A percentile compares a stretch with the other conserved stretches of the same genome.
Conservation (phyloP, 2,113 vertebrate species). For the Tapirus terrestris region DNA sequence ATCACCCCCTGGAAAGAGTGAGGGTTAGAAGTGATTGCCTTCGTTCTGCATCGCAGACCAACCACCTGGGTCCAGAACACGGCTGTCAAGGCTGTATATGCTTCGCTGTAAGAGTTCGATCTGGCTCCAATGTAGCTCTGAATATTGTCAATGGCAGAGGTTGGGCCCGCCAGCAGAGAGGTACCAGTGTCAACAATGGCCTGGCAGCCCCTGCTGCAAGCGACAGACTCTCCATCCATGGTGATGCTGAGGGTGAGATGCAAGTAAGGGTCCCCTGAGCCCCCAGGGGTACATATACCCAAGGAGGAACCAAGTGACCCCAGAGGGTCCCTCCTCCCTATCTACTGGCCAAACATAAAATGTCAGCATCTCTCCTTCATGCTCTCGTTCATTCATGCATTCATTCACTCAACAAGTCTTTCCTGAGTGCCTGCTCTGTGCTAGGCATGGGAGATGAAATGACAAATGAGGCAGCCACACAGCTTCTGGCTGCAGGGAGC, state of each 20-base stretch:
- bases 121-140: conserved; percentile 79
- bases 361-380: neutral
- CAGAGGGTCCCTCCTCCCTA: neutral
- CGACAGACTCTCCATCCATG: conserved; percentile 81
- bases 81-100: neutral
- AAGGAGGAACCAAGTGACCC: neutral
- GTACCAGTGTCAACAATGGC: conserved; percentile 89
- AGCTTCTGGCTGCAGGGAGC: neutral
- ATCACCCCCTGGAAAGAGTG: conserved; percentile 55
- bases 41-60: rapidly evolving
- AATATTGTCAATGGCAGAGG: conserved; percentile 79
- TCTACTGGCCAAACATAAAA: rapidly evolving
- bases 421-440: neutral
- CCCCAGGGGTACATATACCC: neutral
- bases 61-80: no score
- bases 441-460: neutral
- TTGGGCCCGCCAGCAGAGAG: conserved; percentile 85
- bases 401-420: neutral
- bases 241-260: conserved; percentile 62
- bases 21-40: neutral
- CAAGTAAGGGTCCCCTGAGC: neutral
- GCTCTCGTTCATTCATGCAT: rapidly evolving
- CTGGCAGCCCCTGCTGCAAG: conserved; percentile 85
- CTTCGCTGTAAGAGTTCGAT: neutral
- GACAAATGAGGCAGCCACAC: neutral